These are phyloP conservation scores for Sebastes melanostomus DNA, from an alignment of 2,797 vertebrate species.

Conservation along the genomic window DNA sequence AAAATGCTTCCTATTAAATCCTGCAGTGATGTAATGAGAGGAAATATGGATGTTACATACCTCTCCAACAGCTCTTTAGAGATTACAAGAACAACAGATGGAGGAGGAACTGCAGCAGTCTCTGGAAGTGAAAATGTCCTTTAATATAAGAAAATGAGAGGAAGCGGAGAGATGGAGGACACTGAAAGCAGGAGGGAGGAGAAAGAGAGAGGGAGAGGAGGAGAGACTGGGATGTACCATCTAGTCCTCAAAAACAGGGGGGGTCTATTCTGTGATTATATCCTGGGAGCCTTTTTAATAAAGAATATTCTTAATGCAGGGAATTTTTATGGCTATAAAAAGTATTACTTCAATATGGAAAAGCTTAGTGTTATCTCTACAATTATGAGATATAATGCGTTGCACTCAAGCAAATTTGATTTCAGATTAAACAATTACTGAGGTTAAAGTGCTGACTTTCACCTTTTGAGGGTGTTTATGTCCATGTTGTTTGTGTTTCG, in stretches of 20 bases:
- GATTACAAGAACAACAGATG: slow-evolving; percentile 22
- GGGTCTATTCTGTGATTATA: neutral
- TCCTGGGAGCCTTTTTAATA: neutral
- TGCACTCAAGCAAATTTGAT: neutral
- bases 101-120: slow-evolving; percentile 23
- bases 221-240: slow-evolving; percentile 81
- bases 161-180: slow-evolving; percentile 82
- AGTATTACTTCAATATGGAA: neutral
- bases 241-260: slow-evolving; percentile 47
- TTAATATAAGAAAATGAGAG: slow-evolving; percentile 69
- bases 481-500: neutral
- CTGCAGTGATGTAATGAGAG: slow-evolving; percentile 10
- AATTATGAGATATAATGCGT: neutral
- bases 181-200: slow-evolving; percentile 74
- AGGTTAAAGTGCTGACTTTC: neutral
- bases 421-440: neutral
- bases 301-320: neutral
- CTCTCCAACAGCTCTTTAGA: slow-evolving; percentile 49
- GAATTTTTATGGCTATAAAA: neutral
- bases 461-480: neutral
- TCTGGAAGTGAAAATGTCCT: slow-evolving; percentile 69
- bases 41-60: slow-evolving; percentile 62
- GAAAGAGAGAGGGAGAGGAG: slow-evolving; percentile 61
- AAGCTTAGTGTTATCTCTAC: neutral
- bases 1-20: slow-evolving; percentile 29